phyloP scores from a whole-genome alignment of 2,888 invertebrate genomes.

The Lasius platythorax region DNA sequence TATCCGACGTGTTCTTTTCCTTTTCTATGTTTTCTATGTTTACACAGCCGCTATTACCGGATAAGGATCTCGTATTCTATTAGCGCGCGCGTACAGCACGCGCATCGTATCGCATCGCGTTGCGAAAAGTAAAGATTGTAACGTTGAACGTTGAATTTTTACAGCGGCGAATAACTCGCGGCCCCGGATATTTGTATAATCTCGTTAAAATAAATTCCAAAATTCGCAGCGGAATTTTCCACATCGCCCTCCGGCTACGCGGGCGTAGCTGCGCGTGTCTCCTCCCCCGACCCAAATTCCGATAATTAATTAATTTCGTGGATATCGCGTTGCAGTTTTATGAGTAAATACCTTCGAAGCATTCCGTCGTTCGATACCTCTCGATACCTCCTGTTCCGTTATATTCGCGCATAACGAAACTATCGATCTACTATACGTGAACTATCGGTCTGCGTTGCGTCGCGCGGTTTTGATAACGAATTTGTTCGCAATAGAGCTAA shows the following conservation, averaged over 20 bases:
- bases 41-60: not conserved
- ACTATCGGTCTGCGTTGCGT: slow-evolving; percentile 4
- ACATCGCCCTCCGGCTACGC: slow-evolving; percentile 45
- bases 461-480: slow-evolving; percentile 63
- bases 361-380: slow-evolving; percentile 32
- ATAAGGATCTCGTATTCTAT: slow-evolving; percentile 2
- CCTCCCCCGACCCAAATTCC: slow-evolving; percentile 48
- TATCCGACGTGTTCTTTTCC: not conserved
- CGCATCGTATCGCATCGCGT: not conserved
- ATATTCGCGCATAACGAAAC: slow-evolving; percentile 36
- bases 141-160: slow-evolving; percentile 27
- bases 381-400: slow-evolving; percentile 20
- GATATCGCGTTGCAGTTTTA: slow-evolving; percentile 54
- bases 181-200: slow-evolving; percentile 41
- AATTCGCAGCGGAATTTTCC: slow-evolving; percentile 47
- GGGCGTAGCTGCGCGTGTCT: slow-evolving; percentile 11
- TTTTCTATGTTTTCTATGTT: not conserved
- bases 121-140: slow-evolving; percentile 10
- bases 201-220: slow-evolving; percentile 54
- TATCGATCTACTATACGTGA: slow-evolving; percentile 28
- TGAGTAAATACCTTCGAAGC: slow-evolving; percentile 55
- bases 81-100: not conserved
- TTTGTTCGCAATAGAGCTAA: slow-evolving; percentile 71
- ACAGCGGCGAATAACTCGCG: slow-evolving; percentile 25
- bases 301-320: slow-evolving; percentile 54